A percentile compares a stretch with the other conserved stretches of the same genome.
These are phyloP conservation scores for Lepeophtheirus nordmannii DNA, from an alignment of 2,888 invertebrate genomes.

Conservation along the genomic window DNA sequence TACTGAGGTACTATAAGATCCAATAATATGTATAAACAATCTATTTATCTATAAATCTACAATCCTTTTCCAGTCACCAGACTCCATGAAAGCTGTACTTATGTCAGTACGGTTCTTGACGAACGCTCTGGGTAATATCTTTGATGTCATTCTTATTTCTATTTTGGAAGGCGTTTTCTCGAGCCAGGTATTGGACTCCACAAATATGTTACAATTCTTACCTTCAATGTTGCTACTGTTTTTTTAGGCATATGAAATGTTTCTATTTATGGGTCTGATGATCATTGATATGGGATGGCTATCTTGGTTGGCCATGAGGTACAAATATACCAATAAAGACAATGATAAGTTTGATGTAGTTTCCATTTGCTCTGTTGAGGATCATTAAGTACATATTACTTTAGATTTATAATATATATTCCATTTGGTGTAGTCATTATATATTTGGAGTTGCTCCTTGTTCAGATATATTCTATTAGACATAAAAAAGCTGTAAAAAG, in stretches of 20 bases:
- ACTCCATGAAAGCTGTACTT: conserved; percentile 82
- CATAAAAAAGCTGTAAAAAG: too few species aligned
- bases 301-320: conserved; percentile 48
- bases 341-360: too few species aligned
- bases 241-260: conserved; percentile 66
- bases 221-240: conserved; percentile 13
- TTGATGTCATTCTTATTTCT: conserved; percentile 78
- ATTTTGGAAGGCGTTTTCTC: conserved; percentile 47
- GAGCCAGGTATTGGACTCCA: conserved; percentile 45
- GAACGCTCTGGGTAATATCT: conserved; percentile 77
- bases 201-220: too few species aligned
- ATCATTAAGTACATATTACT: too few species aligned
- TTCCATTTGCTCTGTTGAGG: too few species aligned
- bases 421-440: too few species aligned
- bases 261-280: conserved; percentile 75
- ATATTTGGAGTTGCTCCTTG: too few species aligned
- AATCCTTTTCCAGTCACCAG: conserved; percentile 50
- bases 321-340: background rate
- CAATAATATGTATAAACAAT: too few species aligned
- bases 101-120: conserved; percentile 83
- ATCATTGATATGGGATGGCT: conserved; percentile 64
- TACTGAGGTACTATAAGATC: conserved; percentile 54
- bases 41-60: too few species aligned
- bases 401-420: too few species aligned
- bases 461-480: too few species aligned